phyloP scores from a whole-genome alignment of 2,113 vertebrate genomes.

The Proteles cristata region DNA sequence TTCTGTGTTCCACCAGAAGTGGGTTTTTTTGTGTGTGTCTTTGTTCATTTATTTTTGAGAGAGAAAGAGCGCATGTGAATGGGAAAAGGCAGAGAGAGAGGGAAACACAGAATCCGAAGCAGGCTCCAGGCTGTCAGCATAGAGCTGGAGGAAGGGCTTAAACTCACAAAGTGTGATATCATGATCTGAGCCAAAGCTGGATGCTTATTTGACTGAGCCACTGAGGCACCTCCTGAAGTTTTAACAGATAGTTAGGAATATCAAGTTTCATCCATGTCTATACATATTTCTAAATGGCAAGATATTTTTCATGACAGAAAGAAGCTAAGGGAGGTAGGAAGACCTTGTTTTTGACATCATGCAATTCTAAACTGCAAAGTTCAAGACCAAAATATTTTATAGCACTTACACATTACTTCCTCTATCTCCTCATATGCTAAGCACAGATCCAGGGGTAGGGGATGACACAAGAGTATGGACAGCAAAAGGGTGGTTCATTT shows the following conservation, averaged over 20 bases:
- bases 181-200: no score
- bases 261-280: not conserved
- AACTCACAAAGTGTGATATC: no score
- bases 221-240: not conserved
- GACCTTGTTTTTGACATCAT: not conserved
- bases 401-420: not conserved
- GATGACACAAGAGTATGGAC: not conserved
- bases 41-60: no score
- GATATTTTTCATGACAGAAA: not conserved
- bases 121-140: no score
- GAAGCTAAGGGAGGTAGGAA: not conserved
- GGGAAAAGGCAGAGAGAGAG: no score
- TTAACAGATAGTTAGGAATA: not conserved
- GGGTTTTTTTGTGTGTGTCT: no score
- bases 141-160: no score
- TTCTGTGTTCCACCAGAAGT: not conserved
- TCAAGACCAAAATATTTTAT: not conserved
- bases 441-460: not conserved
- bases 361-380: not conserved
- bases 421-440: not conserved
- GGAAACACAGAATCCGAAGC: no score
- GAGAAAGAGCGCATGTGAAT: no score
- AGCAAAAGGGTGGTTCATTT: accelerated
- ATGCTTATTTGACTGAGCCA: no score
- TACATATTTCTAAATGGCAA: not conserved